A percentile compares a stretch with the other conserved stretches of the same genome.
phyloP scores from a whole-genome alignment of 1,140 invertebrate genomes.

The Spodoptera frugiperda region DNA sequence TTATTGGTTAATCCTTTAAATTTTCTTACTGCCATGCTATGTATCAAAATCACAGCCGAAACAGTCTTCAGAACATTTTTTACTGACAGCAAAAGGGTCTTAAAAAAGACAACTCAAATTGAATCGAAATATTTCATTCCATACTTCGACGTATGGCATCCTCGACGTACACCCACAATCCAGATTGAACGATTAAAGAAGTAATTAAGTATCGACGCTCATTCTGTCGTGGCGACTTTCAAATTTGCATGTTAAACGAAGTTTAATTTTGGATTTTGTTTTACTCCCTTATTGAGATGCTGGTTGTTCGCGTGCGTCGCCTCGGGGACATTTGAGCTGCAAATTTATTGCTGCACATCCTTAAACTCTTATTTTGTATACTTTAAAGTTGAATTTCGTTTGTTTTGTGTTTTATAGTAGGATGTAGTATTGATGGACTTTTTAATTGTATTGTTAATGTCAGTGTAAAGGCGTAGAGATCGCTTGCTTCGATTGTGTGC shows the following conservation, averaged over 20 bases:
- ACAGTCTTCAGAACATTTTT: background rate
- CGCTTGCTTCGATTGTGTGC: constrained; percentile 79
- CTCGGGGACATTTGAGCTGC: constrained; percentile 56
- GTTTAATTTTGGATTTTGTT: constrained; percentile 80
- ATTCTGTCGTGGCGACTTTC: constrained; percentile 82
- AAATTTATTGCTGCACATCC: constrained; percentile 27
- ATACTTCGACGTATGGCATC: constrained; percentile 6
- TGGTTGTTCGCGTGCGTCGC: constrained; percentile 70
- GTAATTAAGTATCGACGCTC: constrained; percentile 85
- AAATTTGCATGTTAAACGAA: constrained; percentile 87
- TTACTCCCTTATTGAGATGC: constrained; percentile 81
- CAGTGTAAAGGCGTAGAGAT: constrained; percentile 83
- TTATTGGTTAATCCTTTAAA: too few relatives aligned
- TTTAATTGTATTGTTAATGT: constrained; percentile 84
- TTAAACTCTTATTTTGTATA: constrained; percentile 33
- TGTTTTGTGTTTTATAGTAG: constrained; percentile 15
- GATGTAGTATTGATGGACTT: constrained; percentile 67
- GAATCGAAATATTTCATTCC: constrained; percentile 2
- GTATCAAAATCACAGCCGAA: too few relatives aligned
- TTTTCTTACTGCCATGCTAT: too few relatives aligned
- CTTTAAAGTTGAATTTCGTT: constrained; percentile 53
- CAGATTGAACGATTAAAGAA: constrained; percentile 84
- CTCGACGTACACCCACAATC: constrained; percentile 64
- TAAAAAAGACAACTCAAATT: constrained; percentile 1
- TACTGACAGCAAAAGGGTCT: constrained; percentile 1